A percentile compares a stretch with the other conserved stretches of the same genome.
These are phyloP conservation scores for Poeciliopsis presidionis DNA, from an alignment of 2,797 vertebrate species.

Conservation along the genomic window DNA sequence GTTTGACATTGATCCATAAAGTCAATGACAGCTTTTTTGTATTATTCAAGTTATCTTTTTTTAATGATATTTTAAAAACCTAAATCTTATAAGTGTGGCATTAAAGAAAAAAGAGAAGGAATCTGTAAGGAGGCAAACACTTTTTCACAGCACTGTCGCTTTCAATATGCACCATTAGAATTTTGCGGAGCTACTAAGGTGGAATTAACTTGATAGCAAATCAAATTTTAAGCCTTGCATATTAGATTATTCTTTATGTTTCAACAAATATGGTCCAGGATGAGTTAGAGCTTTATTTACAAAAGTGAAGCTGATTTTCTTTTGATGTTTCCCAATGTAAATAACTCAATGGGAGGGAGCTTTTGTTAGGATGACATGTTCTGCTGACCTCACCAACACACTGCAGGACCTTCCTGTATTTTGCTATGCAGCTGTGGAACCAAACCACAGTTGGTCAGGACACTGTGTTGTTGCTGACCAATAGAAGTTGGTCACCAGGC, in stretches of 20 bases:
- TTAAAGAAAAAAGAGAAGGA: neutral
- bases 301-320: neutral
- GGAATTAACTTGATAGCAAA: neutral
- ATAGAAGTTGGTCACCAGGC: slow-evolving; percentile 8
- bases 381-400: neutral
- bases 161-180: neutral
- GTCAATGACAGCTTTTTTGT: neutral
- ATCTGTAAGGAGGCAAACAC: neutral
- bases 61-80: neutral
- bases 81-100: neutral
- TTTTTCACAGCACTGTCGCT: neutral
- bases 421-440: neutral
- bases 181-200: neutral
- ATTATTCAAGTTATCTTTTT: neutral
- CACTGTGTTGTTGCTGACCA: neutral
- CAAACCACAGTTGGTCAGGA: slow-evolving; percentile 2
- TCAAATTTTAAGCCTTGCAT: neutral
- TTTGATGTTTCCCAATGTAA: neutral
- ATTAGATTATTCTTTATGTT: neutral
- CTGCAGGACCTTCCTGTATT: slow-evolving; percentile 16
- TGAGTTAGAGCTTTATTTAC: neutral
- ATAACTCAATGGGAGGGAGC: neutral
- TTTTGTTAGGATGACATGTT: neutral
- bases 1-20: neutral
- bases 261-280: neutral